These are phyloP conservation scores for Plectrocnemia conspersa DNA, from an alignment of 1,140 invertebrate genomes.

Conservation along the genomic window DNA sequence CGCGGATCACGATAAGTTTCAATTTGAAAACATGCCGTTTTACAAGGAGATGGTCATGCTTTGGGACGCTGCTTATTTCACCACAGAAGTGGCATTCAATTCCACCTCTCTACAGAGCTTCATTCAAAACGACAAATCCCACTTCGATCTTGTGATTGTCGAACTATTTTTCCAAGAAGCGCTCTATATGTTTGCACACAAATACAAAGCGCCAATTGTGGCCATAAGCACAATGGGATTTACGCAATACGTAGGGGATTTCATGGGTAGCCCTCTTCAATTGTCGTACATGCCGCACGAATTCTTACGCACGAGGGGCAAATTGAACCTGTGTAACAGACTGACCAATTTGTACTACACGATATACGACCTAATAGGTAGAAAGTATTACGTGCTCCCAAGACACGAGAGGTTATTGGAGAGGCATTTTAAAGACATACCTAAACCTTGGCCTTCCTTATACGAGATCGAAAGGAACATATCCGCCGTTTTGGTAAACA, in stretches of 20 bases:
- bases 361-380: conserved; percentile 27
- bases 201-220: conserved; percentile 43
- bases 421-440: conserved; percentile 37
- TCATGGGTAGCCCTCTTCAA: conserved; percentile 44
- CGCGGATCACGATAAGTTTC: conserved; percentile 25
- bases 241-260: conserved; percentile 43
- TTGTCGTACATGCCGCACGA: conserved; percentile 32
- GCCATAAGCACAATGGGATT: conserved; percentile 43
- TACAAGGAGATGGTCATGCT: conserved; percentile 26
- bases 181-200: conserved; percentile 45
- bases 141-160: conserved; percentile 43
- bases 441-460: conserved; percentile 39
- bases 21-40: conserved; percentile 28
- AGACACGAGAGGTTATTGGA: conserved; percentile 37
- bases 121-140: conserved; percentile 38
- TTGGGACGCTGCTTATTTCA: conserved; percentile 29
- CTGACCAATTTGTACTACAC: conserved; percentile 26
- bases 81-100: conserved; percentile 32
- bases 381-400: conserved; percentile 28
- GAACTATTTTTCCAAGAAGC: conserved; percentile 47
- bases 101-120: conserved; percentile 36
- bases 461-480: conserved; percentile 51
- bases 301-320: conserved; percentile 19
- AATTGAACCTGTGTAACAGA: conserved; percentile 27
- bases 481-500: conserved; percentile 54